Base-by-base conservation (phyloP, 2,113 vertebrate genomes). In the Penelope pileata region DNA sequence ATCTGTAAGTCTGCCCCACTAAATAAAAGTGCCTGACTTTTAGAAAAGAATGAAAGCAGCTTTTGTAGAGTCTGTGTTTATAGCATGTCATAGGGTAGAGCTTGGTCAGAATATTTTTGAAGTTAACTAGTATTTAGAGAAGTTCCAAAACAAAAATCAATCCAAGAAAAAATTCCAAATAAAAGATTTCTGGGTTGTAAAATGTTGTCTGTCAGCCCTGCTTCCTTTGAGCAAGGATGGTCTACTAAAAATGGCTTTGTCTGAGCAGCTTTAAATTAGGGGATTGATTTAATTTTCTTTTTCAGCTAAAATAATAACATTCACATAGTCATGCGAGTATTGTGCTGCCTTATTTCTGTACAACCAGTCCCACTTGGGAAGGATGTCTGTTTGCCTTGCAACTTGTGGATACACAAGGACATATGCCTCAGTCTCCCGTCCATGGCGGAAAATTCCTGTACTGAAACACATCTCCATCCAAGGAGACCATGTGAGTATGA, bases 91-190 rank as follows among this genome's bases (percentile, higher is more conserved):
- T 94, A 94, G 82, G 95, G 95, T 76, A 90, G 84, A 84, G 62
- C 58, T 95, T 91, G 89, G 89, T 93, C 81, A 92, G 93, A 90
- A 83, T 92, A 94, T 92, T 92, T 96, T 85, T 87, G 82, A 95
- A 89, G 90, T 89, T 92, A 92, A 94, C 85, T 58, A 76, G 58
- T 38, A 74, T 92, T 96, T 96, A 84, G 56, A 92, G 77, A 86
- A 64, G 91, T 94, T 97, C 91, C 78, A 96, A 93, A 95, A 80
- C 78, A 97, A 94, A 95, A 95, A 73, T 79, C 36, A 69, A 85
- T 90, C 89, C 89, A 91, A 92, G 67, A 83, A 89, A 94, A 76
- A 87, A 75, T 3, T 81, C 66, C 69, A 76, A 85, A 76, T 48
- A 82, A 62, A 94, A 87, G 82, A 88, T 80, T 88, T 89, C 68